Conservation (phyloP, 1,140 invertebrate species). For the Bradysia coprophila region DNA sequence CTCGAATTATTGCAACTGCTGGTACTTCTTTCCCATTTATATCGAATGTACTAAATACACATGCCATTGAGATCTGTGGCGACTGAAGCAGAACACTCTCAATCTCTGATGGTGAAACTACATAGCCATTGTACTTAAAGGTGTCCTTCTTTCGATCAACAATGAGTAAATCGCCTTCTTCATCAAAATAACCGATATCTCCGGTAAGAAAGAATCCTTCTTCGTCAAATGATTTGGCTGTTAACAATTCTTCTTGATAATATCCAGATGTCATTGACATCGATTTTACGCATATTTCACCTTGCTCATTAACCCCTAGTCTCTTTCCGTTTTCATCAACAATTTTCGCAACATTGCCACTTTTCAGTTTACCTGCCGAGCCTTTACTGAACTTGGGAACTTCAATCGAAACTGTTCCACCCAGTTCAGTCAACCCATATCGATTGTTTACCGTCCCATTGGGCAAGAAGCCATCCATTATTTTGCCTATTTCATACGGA, state of each 20-base stretch:
- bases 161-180: conserved; percentile 31
- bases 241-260: conserved; percentile 18
- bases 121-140: conserved; percentile 23
- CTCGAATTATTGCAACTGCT: conserved; percentile 13
- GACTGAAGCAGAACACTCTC: conserved; percentile 17
- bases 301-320: conserved; percentile 15
- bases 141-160: conserved; percentile 42
- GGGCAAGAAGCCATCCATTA: conserved; percentile 10
- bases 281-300: conserved; percentile 18
- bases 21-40: conserved; percentile 19
- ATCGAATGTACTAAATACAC: conserved; percentile 20
- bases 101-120: conserved; percentile 21
- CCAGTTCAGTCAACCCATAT: conserved; percentile 1
- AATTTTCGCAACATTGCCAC: conserved; percentile 22
- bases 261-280: conserved; percentile 19
- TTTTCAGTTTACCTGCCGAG: conserved; percentile 5
- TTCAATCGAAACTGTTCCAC: background rate
- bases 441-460: background rate
- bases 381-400: no score
- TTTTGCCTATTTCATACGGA: conserved; percentile 11
- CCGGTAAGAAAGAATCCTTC: conserved; percentile 48
- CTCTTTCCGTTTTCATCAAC: conserved; percentile 18
- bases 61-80: conserved; percentile 18
- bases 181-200: conserved; percentile 40
- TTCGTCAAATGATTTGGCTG: conserved; percentile 19